phyloP scores from a whole-genome alignment of 1,140 invertebrate genomes.

The Trissolcus basalis region DNA sequence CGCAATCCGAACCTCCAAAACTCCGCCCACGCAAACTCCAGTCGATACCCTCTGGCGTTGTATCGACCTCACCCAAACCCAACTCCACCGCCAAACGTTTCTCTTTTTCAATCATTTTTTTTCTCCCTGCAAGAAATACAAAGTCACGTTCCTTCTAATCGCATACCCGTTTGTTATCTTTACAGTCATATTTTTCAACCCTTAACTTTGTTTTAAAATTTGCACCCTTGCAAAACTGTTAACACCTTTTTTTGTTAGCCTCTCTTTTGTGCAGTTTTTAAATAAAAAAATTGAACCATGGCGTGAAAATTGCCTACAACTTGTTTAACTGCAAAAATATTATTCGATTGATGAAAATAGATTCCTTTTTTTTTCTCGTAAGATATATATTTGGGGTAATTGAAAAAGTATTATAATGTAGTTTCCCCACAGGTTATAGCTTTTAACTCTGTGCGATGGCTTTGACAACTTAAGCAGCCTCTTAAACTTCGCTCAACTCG shows the following conservation, averaged over 20 bases:
- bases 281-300: too few relatives aligned
- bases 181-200: background rate
- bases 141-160: too few relatives aligned
- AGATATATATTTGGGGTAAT: conserved; percentile 65
- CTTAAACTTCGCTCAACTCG: conserved; percentile 72
- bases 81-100: too few relatives aligned
- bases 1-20: conserved; percentile 66
- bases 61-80: conserved; percentile 51
- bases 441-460: conserved; percentile 70
- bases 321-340: too few relatives aligned
- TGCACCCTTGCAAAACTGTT: too few relatives aligned
- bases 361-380: conserved; percentile 39
- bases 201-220: background rate
- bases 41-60: conserved; percentile 69
- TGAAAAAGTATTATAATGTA: conserved; percentile 67
- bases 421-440: conserved; percentile 44
- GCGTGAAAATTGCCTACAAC: too few relatives aligned
- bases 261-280: too few relatives aligned
- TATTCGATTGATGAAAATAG: background rate
- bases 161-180: background rate
- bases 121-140: too few relatives aligned
- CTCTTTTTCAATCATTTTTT: too few relatives aligned
- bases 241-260: too few relatives aligned
- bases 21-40: conserved; percentile 74
- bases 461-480: conserved; percentile 75